A percentile compares a stretch with the other conserved stretches of the same genome.
These are phyloP conservation scores for Papilio elwesi DNA, from an alignment of 2,888 invertebrate genomes.

Conservation along the genomic window DNA sequence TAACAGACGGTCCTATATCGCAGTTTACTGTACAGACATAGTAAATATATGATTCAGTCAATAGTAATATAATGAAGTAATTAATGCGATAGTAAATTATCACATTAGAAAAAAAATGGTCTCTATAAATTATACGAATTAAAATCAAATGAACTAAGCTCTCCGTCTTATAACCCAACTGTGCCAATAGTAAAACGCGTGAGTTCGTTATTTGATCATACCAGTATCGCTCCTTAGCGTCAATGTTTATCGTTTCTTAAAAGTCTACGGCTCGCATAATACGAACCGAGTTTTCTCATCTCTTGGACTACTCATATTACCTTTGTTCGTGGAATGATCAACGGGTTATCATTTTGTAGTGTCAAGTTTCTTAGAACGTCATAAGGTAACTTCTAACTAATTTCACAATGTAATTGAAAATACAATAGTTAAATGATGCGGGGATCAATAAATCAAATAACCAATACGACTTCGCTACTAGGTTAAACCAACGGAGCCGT, in stretches of 20 bases:
- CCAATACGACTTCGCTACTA: slow-evolving; percentile 40
- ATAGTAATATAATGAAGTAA: too few species aligned
- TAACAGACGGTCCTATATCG: too few species aligned
- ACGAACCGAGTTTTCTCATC: background rate
- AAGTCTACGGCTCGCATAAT: slow-evolving; percentile 1
- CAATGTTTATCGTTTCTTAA: slow-evolving; percentile 10
- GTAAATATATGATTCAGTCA: too few species aligned
- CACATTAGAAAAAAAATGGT: too few species aligned
- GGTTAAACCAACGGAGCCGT: slow-evolving; percentile 39
- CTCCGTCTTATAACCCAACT: background rate
- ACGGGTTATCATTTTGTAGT: background rate
- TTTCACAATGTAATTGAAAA: too few species aligned
- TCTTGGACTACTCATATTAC: background rate
- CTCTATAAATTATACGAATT: too few species aligned
- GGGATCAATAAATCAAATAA: slow-evolving; percentile 1
- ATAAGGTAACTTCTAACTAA: too few species aligned
- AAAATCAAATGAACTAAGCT: background rate
- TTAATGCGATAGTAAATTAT: too few species aligned
- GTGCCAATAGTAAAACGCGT: background rate
- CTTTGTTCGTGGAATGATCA: background rate
- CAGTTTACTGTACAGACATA: too few species aligned
- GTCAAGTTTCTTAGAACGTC: background rate
- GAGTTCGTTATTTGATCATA: slow-evolving; percentile 2
- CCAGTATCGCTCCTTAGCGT: background rate
- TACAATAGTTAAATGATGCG: background rate